Conservation (phyloP, 1,140 invertebrate species). For the Drosophila rhopaloa region DNA sequence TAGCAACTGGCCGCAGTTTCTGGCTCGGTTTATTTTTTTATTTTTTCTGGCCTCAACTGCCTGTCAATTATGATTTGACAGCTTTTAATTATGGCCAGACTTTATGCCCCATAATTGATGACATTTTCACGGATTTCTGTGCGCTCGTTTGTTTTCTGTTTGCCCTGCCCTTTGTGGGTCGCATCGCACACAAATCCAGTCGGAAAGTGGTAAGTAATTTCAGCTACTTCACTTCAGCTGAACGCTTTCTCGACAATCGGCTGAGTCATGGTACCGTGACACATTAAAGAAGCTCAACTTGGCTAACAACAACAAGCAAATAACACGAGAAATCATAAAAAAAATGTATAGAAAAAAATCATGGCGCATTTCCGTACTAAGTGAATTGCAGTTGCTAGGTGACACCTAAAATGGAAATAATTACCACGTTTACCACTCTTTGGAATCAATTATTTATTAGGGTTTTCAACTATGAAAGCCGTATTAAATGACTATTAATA, state of each 20-base stretch:
- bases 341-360: not conserved
- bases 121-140: constrained; percentile 53
- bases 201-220: constrained; percentile 24
- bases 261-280: constrained; percentile 52
- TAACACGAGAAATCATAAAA: not conserved
- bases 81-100: constrained; percentile 71
- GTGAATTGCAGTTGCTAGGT: constrained; percentile 1
- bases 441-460: not conserved
- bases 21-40: constrained; percentile 5
- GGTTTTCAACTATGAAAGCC: not conserved
- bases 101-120: constrained; percentile 69
- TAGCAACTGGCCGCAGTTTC: constrained; percentile 34
- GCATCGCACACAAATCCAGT: constrained; percentile 40
- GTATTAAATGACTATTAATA: not conserved
- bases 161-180: constrained; percentile 43
- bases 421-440: not conserved
- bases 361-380: constrained; percentile 18
- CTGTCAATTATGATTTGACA: constrained; percentile 75
- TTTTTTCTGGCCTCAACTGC: constrained; percentile 20
- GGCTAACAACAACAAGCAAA: not conserved
- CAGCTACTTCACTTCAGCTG: constrained; percentile 20
- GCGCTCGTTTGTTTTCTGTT: constrained; percentile 23
- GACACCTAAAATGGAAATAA: constrained; percentile 16
- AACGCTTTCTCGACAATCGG: constrained; percentile 49
- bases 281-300: constrained; percentile 43